Conservation (phyloP, 2,113 vertebrate species). For the Megaptera novaeangliae region DNA sequence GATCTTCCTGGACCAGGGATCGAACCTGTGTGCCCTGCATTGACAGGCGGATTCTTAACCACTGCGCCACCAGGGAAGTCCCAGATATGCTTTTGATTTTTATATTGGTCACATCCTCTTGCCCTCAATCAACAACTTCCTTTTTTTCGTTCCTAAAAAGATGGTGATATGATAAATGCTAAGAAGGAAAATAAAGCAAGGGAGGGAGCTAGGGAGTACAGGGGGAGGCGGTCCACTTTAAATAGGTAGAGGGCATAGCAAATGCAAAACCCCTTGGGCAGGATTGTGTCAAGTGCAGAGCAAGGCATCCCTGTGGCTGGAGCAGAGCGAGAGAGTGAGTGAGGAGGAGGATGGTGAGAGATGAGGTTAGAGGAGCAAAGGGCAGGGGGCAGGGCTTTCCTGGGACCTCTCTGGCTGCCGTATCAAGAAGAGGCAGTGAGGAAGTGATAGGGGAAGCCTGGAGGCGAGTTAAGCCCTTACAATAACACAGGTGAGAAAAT, state of each 20-base stretch:
- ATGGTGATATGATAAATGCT: no score
- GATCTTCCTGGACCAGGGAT: no score
- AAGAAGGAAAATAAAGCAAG: no score
- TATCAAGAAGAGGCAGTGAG: neutral
- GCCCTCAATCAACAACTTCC: no score
- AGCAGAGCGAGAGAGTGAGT: neutral
- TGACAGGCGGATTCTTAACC: no score
- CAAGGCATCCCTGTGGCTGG: neutral
- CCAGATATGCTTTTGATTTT: no score
- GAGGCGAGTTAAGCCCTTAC: neutral
- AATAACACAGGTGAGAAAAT: neutral
- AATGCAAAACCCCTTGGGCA: neutral
- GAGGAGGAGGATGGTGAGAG: neutral
- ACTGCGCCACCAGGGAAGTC: no score
- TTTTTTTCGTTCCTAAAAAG: no score
- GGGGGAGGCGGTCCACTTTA: neutral
- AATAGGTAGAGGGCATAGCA: neutral
- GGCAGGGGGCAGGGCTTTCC: neutral
- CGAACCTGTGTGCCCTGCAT: no score
- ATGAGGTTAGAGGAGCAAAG: neutral
- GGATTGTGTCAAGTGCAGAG: neutral
- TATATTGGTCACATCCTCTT: no score
- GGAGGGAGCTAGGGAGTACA: neutral
- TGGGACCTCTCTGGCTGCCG: neutral
- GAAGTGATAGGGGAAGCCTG: neutral